phyloP scores from a whole-genome alignment of 2,888 invertebrate genomes.

The Scaptomyza reducta region DNA sequence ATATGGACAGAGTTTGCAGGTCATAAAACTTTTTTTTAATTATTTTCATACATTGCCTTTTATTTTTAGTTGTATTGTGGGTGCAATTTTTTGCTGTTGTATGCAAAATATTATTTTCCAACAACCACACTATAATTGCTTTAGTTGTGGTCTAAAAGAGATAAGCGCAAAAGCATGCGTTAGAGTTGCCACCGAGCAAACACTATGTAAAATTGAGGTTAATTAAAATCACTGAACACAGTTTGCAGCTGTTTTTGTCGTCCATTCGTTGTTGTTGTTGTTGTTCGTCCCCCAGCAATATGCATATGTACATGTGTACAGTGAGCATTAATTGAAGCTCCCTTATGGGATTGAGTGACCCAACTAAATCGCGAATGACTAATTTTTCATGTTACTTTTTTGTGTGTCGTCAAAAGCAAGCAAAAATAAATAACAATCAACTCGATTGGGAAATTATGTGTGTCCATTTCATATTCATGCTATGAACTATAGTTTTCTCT shows the following conservation, averaged over 20 bases:
- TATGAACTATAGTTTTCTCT: constrained; percentile 44
- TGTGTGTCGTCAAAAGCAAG: neutral
- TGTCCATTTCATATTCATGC: constrained; percentile 5
- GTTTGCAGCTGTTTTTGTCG: constrained; percentile 44
- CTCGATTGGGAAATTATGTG: neutral
- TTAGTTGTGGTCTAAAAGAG: constrained; percentile 52
- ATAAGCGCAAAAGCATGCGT: constrained; percentile 48
- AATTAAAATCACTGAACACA: constrained; percentile 78
- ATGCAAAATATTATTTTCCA: constrained; percentile 42
- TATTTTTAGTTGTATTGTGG: constrained; percentile 12
- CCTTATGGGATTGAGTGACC: constrained; percentile 63
- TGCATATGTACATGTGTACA: constrained; percentile 24
- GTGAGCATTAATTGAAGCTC: constrained; percentile 73
- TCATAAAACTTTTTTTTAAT: constrained; percentile 57
- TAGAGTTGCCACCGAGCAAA: constrained; percentile 33
- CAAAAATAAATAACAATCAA: neutral
- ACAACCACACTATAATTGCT: constrained; percentile 58
- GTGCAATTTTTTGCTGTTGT: constrained; percentile 25
- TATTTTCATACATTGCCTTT: constrained; percentile 46
- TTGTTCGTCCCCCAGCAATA: constrained; percentile 12
- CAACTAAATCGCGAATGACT: constrained; percentile 71
- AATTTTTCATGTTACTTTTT: constrained; percentile 66
- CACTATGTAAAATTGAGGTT: constrained; percentile 74
- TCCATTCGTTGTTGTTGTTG: constrained; percentile 13
- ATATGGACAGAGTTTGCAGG: constrained; percentile 18